Evolutionary conservation across 2,888 invertebrate species (phyloP).

Genomic region (Rambutsinella grinnellia): DNA sequence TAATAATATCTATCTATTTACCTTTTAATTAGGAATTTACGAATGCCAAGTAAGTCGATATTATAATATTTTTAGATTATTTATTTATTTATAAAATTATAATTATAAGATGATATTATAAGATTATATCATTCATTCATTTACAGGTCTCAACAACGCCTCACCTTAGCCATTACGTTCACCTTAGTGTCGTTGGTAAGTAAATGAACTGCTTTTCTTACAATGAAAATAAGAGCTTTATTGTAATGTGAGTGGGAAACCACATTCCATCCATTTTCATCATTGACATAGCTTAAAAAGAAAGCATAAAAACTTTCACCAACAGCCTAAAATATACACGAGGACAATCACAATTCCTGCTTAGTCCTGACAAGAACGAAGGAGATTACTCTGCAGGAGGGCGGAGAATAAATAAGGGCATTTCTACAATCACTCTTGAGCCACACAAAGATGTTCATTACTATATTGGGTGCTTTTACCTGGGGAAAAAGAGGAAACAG

Average conservation of each 20-base stretch:
- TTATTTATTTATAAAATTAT: no score
- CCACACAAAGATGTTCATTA: background rate
- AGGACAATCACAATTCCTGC: constrained; percentile 22
- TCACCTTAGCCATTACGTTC: constrained; percentile 92
- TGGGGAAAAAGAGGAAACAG: background rate
- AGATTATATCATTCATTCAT: no score
- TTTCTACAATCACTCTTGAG: background rate
- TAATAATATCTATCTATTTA: no score
- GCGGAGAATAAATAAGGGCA: no score
- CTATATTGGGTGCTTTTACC: constrained; percentile 1
- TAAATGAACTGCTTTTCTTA: no score
- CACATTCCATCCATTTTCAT: no score
- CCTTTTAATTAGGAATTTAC: constrained; percentile 90
- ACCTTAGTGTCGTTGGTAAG: constrained; percentile 92
- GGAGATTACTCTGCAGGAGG: constrained; percentile 7
- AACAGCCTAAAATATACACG: constrained; percentile 14
- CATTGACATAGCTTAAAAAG: no score
- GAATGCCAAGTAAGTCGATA: constrained; percentile 97
- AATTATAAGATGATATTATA: no score
- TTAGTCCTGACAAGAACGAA: constrained; percentile 11
- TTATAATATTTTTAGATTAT: no score
- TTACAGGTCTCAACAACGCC: constrained; percentile 94
- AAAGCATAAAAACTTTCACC: no score
- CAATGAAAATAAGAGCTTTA: no score
- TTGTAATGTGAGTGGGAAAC: no score